Conservation (phyloP, 2,113 vertebrate genomes). For the Vulpes ferrilata region DNA sequence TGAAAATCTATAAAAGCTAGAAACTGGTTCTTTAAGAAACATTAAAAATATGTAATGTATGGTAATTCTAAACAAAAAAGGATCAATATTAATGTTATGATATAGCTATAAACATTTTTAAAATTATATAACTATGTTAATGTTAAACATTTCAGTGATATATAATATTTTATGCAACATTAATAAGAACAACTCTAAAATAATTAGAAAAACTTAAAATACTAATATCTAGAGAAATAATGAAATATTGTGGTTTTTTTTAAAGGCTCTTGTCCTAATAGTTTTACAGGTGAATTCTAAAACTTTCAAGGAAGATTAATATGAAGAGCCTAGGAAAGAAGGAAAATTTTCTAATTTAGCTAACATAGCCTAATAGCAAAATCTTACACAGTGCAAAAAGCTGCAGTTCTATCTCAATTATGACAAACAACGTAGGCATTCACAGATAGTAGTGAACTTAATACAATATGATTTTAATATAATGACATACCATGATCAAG, state of each 20-base stretch:
- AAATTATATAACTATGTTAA: neutral
- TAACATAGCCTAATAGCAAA: neutral
- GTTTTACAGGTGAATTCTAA: neutral
- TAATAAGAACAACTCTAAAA: conserved; percentile 21
- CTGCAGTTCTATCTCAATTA: neutral
- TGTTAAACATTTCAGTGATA: neutral
- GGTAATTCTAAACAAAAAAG: conserved; percentile 17
- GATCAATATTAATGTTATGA: neutral
- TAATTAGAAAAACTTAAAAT: conserved; percentile 21
- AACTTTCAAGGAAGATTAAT: neutral
- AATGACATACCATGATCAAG: neutral
- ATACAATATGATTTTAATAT: neutral
- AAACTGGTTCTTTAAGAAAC: neutral
- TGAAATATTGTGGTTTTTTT: neutral
- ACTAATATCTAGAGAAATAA: neutral
- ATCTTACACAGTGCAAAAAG: neutral
- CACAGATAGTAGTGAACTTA: neutral
- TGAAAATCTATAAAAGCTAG: conserved; percentile 39
- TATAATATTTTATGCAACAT: neutral
- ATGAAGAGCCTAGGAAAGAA: neutral
- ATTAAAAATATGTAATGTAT: neutral
- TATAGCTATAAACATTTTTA: neutral
- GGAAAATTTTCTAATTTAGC: neutral
- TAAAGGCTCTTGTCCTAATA: neutral
- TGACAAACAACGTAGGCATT: neutral